Percentiles rank a stretch among this genome's conserved stretches.
These are phyloP conservation scores for Leptocoma aspasia DNA, from an alignment of 2,113 vertebrate species.

Conservation along the genomic window DNA sequence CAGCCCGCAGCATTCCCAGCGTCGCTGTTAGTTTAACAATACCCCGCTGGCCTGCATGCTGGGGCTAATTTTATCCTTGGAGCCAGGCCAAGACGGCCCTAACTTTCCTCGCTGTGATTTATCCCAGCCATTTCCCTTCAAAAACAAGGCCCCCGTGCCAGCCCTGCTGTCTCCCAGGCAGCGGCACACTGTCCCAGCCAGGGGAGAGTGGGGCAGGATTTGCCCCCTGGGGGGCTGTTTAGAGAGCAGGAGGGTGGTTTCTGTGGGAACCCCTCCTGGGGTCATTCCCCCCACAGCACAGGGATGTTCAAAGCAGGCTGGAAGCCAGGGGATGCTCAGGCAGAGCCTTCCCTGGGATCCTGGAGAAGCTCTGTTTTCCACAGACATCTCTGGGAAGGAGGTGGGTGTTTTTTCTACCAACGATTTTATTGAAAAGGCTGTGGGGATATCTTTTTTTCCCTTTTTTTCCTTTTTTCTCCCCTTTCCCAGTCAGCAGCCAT, in stretches of 20 bases:
- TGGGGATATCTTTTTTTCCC: not conserved
- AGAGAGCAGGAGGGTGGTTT: not conserved
- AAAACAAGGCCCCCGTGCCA: conserved; percentile 34
- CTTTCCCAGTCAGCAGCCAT: not conserved
- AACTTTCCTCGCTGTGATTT: conserved; percentile 38
- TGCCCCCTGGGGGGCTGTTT: not conserved
- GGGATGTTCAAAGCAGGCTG: not conserved
- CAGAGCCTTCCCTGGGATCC: not conserved
- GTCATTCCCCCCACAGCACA: not conserved
- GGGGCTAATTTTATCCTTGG: conserved; percentile 53
- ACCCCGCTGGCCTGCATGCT: not conserved
- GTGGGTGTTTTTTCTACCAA: conserved; percentile 10
- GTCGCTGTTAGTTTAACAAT: not conserved
- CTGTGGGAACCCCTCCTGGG: no score
- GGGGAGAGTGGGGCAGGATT: not conserved
- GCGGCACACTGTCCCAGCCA: not conserved
- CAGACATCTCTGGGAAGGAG: conserved; percentile 11
- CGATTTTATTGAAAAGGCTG: conserved; percentile 48
- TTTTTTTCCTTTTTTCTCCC: not conserved
- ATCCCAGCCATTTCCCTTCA: conserved; percentile 35
- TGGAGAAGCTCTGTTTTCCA: not conserved
- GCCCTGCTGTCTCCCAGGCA: not conserved
- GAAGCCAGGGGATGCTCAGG: not conserved
- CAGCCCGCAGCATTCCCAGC: not conserved
- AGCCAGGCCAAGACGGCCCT: not conserved